Evolutionary conservation across 53 echinoderm and acorn worm genomes (phyloP), one percentile per base, ranked within the genome.

Genomic region (Luidia sarsii): DNA sequence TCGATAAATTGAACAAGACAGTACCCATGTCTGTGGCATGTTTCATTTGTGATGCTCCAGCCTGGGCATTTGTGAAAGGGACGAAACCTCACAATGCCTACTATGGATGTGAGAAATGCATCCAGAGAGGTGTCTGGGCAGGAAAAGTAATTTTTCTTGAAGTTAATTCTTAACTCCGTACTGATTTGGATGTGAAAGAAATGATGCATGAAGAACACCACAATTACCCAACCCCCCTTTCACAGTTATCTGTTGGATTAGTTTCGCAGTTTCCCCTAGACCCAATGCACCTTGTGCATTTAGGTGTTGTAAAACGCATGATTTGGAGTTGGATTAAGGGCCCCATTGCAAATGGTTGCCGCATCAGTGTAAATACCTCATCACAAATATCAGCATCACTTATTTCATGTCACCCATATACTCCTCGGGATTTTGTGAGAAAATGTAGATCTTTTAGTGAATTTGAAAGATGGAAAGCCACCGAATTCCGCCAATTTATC

Each of bases 21-120:
- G 14, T 48, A 28, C 33, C n/a, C 3, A 1, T 50, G 3, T 2
- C 1, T 16, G 29, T 50, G 15, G 29, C 50, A 5, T 35, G 35
- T 34, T 36, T 75, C 48, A 68, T 83, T 39, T 89, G 89, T 62
- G 89, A 89, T 84, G 70, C 89, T 22, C 84, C 89, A 35, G 89
- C 89, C 10, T 28, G 89, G 3, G 70, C 84, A 20, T 68, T 89
- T 75, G 59, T 89, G 13, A 89, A 79, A 50, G 61, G 63, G n/a
- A 62, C 50, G 2, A 88, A 75, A 39, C 66, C 51, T 5, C 68
- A 88, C 77, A 57, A 48, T 67, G 88, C 67, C 2, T 82, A 88
- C 69, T 82, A 68, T 53, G 64, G 67, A 6, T 83, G 88, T 83
- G 88, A 77, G 14, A 74, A 74, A 28, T 88, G 88, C 34, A 57